These are phyloP conservation scores for Andrena haemorrhoa DNA, from an alignment of 2,888 invertebrate species.

Conservation along the genomic window DNA sequence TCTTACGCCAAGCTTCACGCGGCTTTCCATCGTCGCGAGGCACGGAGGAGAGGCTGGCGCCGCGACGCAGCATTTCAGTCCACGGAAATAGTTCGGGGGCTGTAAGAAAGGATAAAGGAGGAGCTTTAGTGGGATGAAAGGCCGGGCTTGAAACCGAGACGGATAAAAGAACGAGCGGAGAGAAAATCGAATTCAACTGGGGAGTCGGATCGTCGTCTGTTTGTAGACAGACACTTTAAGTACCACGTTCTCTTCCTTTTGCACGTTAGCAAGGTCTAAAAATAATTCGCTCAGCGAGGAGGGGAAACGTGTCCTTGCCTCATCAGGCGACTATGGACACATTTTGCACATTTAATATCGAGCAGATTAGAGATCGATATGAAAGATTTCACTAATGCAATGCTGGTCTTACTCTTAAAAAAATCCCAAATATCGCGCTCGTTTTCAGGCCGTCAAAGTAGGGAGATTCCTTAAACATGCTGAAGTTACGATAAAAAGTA, in stretches of 20 bases:
- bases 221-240: constrained; percentile 7
- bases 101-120: constrained; percentile 26
- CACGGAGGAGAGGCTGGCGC: not conserved
- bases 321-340: not conserved
- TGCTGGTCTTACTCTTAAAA: too few species aligned
- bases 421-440: too few species aligned
- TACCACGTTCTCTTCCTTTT: not conserved
- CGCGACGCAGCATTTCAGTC: constrained; percentile 16
- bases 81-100: constrained; percentile 37
- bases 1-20: not conserved
- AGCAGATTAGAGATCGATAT: not conserved
- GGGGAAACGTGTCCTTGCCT: constrained; percentile 20
- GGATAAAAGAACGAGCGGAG: constrained; percentile 24
- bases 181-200: constrained; percentile 44
- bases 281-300: not conserved
- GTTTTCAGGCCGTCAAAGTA: too few species aligned
- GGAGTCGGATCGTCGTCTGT: constrained; percentile 16
- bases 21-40: not conserved
- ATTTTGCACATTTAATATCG: not conserved
- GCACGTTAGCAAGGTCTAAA: not conserved
- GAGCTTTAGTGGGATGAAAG: constrained; percentile 28
- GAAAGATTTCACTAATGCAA: not conserved
- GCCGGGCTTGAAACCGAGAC: constrained; percentile 12
- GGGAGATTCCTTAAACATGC: too few species aligned
- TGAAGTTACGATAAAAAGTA: too few species aligned